phyloP scores from a whole-genome alignment of 2,888 invertebrate species.

The Labia minor region DNA sequence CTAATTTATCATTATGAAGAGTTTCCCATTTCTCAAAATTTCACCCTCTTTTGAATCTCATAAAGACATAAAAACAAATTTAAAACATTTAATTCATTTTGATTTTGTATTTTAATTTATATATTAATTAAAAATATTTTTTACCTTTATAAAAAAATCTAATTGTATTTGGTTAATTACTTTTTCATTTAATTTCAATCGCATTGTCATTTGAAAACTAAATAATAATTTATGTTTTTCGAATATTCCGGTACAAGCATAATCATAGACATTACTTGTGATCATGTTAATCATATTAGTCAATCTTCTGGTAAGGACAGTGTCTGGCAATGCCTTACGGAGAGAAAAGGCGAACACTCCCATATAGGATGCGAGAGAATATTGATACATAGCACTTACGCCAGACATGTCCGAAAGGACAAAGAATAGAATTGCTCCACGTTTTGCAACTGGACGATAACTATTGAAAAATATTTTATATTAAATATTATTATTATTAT shows the following conservation, averaged over 20 bases:
- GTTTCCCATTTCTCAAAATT: too few relatives aligned
- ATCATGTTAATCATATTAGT: slow-evolving; percentile 72
- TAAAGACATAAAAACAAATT: too few relatives aligned
- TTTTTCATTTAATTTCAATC: slow-evolving; percentile 60
- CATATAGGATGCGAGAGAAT: slow-evolving; percentile 73
- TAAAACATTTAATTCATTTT: too few relatives aligned
- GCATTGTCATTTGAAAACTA: slow-evolving; percentile 83
- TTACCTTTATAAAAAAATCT: slow-evolving; percentile 86
- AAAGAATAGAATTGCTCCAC: slow-evolving; percentile 84
- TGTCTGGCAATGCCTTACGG: slow-evolving; percentile 71
- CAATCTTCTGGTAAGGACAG: slow-evolving; percentile 59
- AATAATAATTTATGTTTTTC: slow-evolving; percentile 82
- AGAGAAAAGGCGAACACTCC: slow-evolving; percentile 74
- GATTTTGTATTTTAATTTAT: too few relatives aligned
- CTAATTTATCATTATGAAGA: too few relatives aligned
- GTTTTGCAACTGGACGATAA: slow-evolving; percentile 71
- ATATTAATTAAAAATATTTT: too few relatives aligned
- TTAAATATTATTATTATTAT: not conserved
- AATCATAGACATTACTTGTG: slow-evolving; percentile 80
- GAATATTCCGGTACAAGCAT: slow-evolving; percentile 86
- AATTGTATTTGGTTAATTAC: slow-evolving; percentile 56
- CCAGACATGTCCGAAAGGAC: slow-evolving; percentile 80
- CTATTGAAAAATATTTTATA: not conserved
- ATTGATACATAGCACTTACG: slow-evolving; percentile 87
- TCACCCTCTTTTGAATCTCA: too few relatives aligned